Percentiles rank a stretch among this genome's conserved stretches.
phyloP scores from a whole-genome alignment of 2,888 invertebrate genomes.

The Laspeyria flexula region DNA sequence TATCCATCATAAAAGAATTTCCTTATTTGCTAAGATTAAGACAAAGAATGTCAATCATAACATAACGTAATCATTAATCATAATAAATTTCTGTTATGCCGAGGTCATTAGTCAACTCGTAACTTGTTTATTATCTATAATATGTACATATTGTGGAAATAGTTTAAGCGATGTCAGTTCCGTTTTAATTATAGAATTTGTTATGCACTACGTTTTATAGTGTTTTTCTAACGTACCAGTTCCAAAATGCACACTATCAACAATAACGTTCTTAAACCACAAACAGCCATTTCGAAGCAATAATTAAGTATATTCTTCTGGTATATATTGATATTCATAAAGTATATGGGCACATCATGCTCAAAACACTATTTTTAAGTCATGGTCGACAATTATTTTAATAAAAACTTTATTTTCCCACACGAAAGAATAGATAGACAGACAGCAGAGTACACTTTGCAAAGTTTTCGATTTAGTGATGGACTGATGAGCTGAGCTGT shows the following conservation, averaged over 20 bases:
- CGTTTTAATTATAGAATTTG: too few species aligned
- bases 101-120: too few species aligned
- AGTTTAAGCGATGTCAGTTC: too few species aligned
- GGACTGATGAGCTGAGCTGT: too few species aligned
- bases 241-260: conserved; percentile 79
- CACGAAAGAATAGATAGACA: not conserved
- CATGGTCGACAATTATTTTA: conserved; percentile 13
- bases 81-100: too few species aligned
- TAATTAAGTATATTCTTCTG: conserved; percentile 7
- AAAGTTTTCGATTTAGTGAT: not conserved
- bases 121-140: too few species aligned
- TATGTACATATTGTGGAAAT: too few species aligned
- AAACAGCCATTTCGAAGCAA: conserved; percentile 74
- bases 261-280: conserved; percentile 76
- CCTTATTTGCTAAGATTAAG: too few species aligned
- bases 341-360: conserved; percentile 22
- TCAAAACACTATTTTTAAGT: conserved; percentile 5
- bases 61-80: too few species aligned
- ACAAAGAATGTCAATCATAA: too few species aligned
- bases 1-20: too few species aligned
- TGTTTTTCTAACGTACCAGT: conserved; percentile 62
- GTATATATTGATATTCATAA: conserved; percentile 9
- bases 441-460: too few species aligned
- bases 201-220: not conserved
- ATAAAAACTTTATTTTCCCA: conserved; percentile 11